Base-by-base conservation (phyloP, 2,797 vertebrate genomes). In the Enoplosus armatus region DNA sequence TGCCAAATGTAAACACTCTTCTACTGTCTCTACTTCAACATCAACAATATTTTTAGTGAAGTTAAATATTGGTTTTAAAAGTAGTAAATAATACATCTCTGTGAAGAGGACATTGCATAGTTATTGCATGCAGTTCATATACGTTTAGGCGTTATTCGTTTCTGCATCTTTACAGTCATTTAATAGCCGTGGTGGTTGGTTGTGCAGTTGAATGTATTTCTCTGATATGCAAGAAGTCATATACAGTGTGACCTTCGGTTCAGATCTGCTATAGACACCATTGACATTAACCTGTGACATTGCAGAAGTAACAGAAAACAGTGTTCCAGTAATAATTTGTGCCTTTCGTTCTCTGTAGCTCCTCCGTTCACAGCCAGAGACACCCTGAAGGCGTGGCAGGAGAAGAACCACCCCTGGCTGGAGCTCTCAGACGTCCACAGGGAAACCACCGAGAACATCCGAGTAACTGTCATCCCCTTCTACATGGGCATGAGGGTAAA, bases 401-500 rank as follows among this genome's bases (percentile, higher is more conserved):
- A 99, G 93, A 99, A 99, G 94, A 99, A 99, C 93, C 98, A 99
- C 82, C 98, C 98, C 16, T 99, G 98, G 98, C 87, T 99, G 73
- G 98, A 99, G 94, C 97, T 99, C 18, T 99, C 98, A 0, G 98
- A 99, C 0, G 98, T 99, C 58, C 98, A 99, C 93, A 95, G 98
- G 33, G 98, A 99, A 92, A 99, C 98, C 39, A 99, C 98, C 0
- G 98, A 99, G 93, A 99, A 97, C 89, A 99, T 99, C 89, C 95
- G 98, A 0, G 97, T 99, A 90, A 99, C 98, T 0, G 98, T 99
- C 83, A 99, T 99, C 93, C 98, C 98, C 15, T 99, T 99, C 94
- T 99, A 99, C 83, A 99, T 99, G 98, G 98, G 98, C 94, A 97
- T 99, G 98, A 96, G 98, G 96, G 98, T 99, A 84, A 64, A 53